These are phyloP conservation scores for Orchesellides sinensis DNA, from an alignment of 2,888 invertebrate genomes.

Conservation along the genomic window DNA sequence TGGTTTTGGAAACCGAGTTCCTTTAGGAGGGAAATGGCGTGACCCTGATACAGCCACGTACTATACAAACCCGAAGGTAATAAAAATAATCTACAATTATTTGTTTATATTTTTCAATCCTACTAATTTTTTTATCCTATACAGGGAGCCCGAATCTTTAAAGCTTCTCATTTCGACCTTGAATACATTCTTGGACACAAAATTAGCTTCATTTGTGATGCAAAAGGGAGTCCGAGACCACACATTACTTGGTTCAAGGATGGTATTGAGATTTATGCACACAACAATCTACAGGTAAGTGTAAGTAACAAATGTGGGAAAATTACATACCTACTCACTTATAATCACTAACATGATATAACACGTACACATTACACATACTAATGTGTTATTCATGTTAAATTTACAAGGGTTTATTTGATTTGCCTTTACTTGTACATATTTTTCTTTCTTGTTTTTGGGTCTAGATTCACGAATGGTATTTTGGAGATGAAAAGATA, in stretches of 20 bases:
- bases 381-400: too few species aligned
- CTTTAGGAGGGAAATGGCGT: constrained; percentile 92
- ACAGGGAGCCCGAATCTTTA: constrained; percentile 92
- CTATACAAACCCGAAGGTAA: constrained; percentile 91
- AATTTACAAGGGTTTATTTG: not conserved
- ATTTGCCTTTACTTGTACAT: not conserved
- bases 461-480: constrained; percentile 96
- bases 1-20: constrained; percentile 76
- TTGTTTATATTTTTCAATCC: not conserved
- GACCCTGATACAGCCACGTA: constrained; percentile 94
- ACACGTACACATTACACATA: too few species aligned
- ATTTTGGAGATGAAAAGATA: constrained; percentile 87
- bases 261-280: constrained; percentile 93
- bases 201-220: constrained; percentile 94
- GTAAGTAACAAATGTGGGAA: too few species aligned
- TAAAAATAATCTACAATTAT: not conserved
- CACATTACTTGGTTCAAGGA: constrained; percentile 96
- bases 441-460: constrained; percentile 69
- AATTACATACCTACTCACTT: too few species aligned
- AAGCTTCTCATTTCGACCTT: constrained; percentile 94
- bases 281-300: constrained; percentile 90
- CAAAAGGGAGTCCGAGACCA: constrained; percentile 92
- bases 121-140: constrained; percentile 16
- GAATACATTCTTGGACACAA: constrained; percentile 96
- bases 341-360: too few species aligned